A percentile compares a stretch with the other conserved stretches of the same genome.
These are phyloP conservation scores for Embiotoca jacksoni DNA, from an alignment of 2,113 vertebrate genomes.

Conservation along the genomic window DNA sequence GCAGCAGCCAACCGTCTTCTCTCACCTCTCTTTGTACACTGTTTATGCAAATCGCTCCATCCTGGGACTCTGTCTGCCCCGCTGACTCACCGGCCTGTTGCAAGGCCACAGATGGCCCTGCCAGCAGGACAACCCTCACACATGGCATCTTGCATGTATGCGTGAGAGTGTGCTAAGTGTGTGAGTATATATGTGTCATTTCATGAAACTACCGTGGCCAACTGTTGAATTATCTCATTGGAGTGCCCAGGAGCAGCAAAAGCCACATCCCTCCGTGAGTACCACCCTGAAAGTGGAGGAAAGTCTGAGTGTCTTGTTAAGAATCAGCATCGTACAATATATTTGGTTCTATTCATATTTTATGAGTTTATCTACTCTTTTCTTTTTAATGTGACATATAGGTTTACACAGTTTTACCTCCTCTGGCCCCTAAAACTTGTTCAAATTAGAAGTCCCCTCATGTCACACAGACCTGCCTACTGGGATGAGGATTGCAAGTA, in stretches of 20 bases:
- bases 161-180: conserved; percentile 44
- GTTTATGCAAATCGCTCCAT: conserved; percentile 50
- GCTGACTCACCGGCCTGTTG: conserved; percentile 66
- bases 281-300: background rate
- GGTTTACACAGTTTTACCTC: too few species aligned
- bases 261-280: background rate
- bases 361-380: too few species aligned
- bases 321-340: background rate
- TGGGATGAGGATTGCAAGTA: too few species aligned
- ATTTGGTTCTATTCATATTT: too few species aligned
- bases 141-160: conserved; percentile 67
- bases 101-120: conserved; percentile 69
- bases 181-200: conserved; percentile 62
- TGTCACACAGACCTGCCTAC: too few species aligned
- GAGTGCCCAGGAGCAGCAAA: conserved; percentile 32
- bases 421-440: too few species aligned
- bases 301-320: background rate
- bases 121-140: conserved; percentile 76
- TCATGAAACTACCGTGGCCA: conserved; percentile 53
- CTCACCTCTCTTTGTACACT: conserved; percentile 22
- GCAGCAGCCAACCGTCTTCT: conserved; percentile 36
- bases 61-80: conserved; percentile 55
- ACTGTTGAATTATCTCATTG: conserved; percentile 26
- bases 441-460: too few species aligned
- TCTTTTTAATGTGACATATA: too few species aligned